Evolutionary conservation across 1,140 invertebrate species (phyloP).

Genomic region (Heliconius congener): DNA sequence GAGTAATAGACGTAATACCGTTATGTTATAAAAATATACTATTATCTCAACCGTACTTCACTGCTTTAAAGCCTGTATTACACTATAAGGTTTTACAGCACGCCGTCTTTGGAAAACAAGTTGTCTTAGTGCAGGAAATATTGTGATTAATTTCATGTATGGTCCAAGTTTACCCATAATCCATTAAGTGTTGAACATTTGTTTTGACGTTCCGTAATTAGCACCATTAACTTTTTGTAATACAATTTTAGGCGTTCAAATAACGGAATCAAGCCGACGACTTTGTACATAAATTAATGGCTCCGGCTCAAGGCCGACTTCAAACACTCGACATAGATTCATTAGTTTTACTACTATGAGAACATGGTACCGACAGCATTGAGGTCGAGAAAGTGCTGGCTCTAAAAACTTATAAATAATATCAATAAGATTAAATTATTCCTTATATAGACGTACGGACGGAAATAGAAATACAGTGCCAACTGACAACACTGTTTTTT

Average conservation of each 20-base stretch:
- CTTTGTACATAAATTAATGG: slow-evolving; percentile 78
- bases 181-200: neutral
- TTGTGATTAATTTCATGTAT: slow-evolving; percentile 19
- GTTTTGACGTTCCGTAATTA: neutral
- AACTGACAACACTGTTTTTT: neutral
- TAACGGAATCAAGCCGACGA: slow-evolving; percentile 70
- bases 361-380: slow-evolving; percentile 67
- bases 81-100: slow-evolving; percentile 17
- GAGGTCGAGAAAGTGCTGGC: slow-evolving; percentile 69
- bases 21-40: slow-evolving; percentile 35
- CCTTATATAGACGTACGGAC: neutral
- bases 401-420: neutral
- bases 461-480: neutral
- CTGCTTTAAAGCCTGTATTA: slow-evolving; percentile 33
- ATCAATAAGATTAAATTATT: neutral
- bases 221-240: neutral
- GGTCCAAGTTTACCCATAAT: neutral
- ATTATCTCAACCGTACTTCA: slow-evolving; percentile 29
- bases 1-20: slow-evolving; percentile 20
- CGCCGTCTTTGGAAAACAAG: slow-evolving; percentile 27
- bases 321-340: slow-evolving; percentile 77
- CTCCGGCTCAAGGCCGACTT: slow-evolving; percentile 77
- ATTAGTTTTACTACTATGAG: slow-evolving; percentile 74
- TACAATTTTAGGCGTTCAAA: slow-evolving; percentile 49
- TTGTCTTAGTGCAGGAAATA: slow-evolving; percentile 25